A percentile compares a stretch with the other conserved stretches of the same genome.
Conservation (phyloP, 2,113 vertebrate genomes). For the Paratilapia polleni region DNA sequence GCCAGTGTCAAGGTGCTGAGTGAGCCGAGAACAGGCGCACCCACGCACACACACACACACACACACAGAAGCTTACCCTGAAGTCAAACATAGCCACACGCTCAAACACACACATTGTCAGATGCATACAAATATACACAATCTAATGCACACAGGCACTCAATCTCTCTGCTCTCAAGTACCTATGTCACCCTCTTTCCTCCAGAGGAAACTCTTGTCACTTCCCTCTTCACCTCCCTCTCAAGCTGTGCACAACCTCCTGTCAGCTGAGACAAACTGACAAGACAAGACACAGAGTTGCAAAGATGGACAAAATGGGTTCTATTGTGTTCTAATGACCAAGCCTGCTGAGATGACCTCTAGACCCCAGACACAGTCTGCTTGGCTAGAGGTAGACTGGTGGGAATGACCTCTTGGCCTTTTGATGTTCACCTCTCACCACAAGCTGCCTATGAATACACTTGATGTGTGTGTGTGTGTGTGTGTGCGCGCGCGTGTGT, state of each 20-base stretch:
- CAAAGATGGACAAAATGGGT: constrained; percentile 30
- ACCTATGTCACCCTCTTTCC: constrained; percentile 8
- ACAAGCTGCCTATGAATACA: constrained; percentile 23
- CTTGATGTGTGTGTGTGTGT: constrained; percentile 23
- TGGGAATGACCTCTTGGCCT: constrained; percentile 56
- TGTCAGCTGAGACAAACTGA: constrained; percentile 47
- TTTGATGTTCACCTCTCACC: constrained; percentile 50
- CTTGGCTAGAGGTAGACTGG: constrained; percentile 51
- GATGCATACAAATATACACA: neutral
- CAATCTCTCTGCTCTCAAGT: constrained; percentile 10
- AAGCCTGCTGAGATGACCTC: constrained; percentile 58
- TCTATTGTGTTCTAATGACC: constrained; percentile 59
- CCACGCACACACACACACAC: neutral
- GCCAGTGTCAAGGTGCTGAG: constrained; percentile 75
- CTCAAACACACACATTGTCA: constrained; percentile 7
- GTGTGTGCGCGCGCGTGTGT: neutral
- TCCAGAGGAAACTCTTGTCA: constrained; percentile 22
- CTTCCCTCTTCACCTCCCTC: constrained; percentile 32
- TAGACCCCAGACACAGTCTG: constrained; percentile 49
- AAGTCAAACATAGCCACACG: constrained; percentile 40
- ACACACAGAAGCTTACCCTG: constrained; percentile 13
- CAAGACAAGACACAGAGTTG: constrained; percentile 46
- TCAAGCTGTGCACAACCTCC: constrained; percentile 21
- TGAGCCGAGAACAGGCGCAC: constrained; percentile 34
- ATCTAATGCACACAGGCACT: constrained; percentile 8